Base-by-base conservation (phyloP, 1,140 invertebrate genomes). In the Melipona quadrifasciata region DNA sequence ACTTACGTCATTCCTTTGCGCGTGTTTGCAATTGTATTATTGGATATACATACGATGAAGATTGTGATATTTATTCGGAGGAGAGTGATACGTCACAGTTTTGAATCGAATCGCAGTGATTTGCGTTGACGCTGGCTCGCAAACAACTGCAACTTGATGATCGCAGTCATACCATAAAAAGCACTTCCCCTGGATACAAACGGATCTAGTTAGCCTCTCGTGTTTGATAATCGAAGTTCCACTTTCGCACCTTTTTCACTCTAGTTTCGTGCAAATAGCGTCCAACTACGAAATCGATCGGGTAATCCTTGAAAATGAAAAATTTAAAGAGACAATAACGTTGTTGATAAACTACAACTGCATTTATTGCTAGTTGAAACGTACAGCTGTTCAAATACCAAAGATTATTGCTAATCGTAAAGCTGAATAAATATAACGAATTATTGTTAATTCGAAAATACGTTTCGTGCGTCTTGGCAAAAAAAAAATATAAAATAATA, bases 11-110 rank as follows among this genome's bases (percentile, higher is more conserved):
- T 17, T 51, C n/a, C 5, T 31, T n/a, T 14, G 34, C n/a, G 12
- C n/a, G 27, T 57, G 24, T 72, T 80, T 61, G 55, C 55, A 51
- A 47, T 31, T 58, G 79, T 72, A 34, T 80, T 61, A 57, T 39
- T 53, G 31, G 17, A 68, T 68, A 68, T 68, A 27, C 6, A 24
- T n/a, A 24, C 6, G 21, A 27, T 16, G 11, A n/a, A 27, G 24
- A 80, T 57, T 5, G 53, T 12, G 65, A 55, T 80, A 57, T 68
- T 71, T 80, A 53, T 57, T 71, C 12, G 24, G 12, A 2, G 79
- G 24, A 31, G 61, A 61, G 27, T 58, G 24, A n/a, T 16, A 24
- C 67, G 53, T 39, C 19, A 72, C 19, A 2, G 8, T n/a, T 61
- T 68, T 27, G 68, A 47, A 51, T 58, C 53, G 67, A 12, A 6